A percentile compares a stretch with the other conserved stretches of the same genome.
Conservation (phyloP, 2,113 vertebrate genomes). For the Recurvirostra avosetta region DNA sequence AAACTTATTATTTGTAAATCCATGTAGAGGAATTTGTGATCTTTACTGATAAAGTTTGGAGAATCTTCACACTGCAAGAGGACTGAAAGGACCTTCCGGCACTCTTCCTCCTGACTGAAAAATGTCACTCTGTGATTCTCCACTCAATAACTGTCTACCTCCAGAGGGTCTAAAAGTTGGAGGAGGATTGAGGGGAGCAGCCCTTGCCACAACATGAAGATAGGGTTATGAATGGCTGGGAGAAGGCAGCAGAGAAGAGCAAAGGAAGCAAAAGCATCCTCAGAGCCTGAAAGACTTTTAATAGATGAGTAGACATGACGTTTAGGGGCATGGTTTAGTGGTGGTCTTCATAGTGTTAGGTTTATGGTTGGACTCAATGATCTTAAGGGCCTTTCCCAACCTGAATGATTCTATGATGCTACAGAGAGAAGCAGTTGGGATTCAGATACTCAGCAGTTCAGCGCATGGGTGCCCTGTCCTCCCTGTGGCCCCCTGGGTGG, state of each 20-base stretch:
- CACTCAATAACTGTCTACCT: background rate
- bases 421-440: background rate
- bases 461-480: background rate
- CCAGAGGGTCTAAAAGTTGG: background rate
- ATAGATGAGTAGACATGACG: background rate
- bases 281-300: background rate
- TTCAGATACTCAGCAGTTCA: background rate
- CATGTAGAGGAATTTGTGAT: background rate
- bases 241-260: background rate
- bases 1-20: background rate
- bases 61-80: background rate
- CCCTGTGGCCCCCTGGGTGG: accelerated
- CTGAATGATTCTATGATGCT: background rate
- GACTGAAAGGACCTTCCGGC: background rate
- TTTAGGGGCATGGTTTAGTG: background rate
- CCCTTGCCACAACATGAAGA: background rate
- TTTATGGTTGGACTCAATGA: accelerated
- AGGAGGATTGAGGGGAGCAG: background rate
- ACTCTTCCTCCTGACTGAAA: background rate
- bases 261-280: background rate
- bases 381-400: background rate
- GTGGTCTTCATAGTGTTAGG: background rate
- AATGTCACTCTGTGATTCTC: background rate
- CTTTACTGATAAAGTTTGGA: background rate
- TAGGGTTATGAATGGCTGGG: background rate